Base-by-base conservation (phyloP, 2,888 invertebrate genomes). In the Leptinotarsa rubiginosa region DNA sequence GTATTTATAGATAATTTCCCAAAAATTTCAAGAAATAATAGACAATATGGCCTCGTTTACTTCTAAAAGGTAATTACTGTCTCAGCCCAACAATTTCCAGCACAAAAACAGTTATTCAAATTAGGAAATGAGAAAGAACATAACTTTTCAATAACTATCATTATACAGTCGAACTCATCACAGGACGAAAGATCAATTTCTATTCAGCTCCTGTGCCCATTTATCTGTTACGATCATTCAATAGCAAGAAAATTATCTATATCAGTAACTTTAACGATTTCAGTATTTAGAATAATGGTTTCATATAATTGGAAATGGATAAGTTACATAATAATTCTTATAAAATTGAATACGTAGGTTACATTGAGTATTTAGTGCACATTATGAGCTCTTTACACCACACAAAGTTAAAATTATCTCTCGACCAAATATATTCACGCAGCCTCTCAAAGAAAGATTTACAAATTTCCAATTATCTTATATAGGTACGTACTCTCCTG, bases 61-160 rank as follows among this genome's bases (percentile, higher is more conserved):
- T 56, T 13, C 56, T 22, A 4, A 56, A 56, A 22, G 22, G 56
- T 56, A 22, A 56, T 56, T 15, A 22, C 22, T n/a, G 18, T 13
- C 18, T 56, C 20, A 56, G 22, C 13, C 22, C 22, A 56, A 22
- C 12, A 22, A 22, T 56, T 25, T 56, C 15, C 56, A 56, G 4
- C 56, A 13, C 13, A 20, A 56, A 56, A 56, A 56, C 56, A 22
- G 56, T 56, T 56, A 56, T 10, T 56, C 56, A 20, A 20, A 56
- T 20, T 22, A 22, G 22, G 22, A 56, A 20, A 25, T 56, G 20
- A 56, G 56, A 56, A 56, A 22, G 13, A 13, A 52, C 18, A 4
- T 25, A 25, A 25, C 25, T 31, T 31, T 22, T 20, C 56, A 22
- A 56, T 56, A 22, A 13, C 22, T 56, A 56, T 56, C 15, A 56